Evolutionary conservation across 2,797 vertebrate species (phyloP).

Genomic region (Premnoplex brunnescens): DNA sequence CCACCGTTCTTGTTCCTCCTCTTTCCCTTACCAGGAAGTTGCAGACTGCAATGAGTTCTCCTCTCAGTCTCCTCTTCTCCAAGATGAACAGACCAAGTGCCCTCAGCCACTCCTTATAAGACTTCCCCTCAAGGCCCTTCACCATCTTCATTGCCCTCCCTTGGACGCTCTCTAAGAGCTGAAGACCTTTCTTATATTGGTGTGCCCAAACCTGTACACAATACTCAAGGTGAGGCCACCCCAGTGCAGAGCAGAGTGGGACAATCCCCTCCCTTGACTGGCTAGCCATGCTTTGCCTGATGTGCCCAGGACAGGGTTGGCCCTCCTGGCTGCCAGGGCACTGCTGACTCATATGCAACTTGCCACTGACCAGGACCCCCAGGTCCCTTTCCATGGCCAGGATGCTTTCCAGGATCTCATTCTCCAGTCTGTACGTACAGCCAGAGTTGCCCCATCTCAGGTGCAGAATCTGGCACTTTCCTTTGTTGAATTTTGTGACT

Average conservation of each 20-base stretch:
- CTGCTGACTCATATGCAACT: neutral
- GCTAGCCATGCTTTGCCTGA: neutral
- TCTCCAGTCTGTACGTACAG: neutral
- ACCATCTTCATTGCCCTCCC: neutral
- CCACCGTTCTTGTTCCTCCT: neutral
- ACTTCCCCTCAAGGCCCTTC: neutral
- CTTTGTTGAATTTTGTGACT: neutral
- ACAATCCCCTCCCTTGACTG: neutral
- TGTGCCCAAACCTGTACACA: neutral
- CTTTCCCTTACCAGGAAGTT: neutral
- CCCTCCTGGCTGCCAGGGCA: neutral
- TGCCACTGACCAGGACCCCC: neutral
- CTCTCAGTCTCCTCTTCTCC: neutral
- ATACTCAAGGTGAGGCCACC: neutral
- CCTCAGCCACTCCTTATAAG: neutral
- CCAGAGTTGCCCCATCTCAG: neutral
- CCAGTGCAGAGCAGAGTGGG: neutral
- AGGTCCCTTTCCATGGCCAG: neutral
- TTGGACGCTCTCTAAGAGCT: neutral
- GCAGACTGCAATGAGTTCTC: neutral
- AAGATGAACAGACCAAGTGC: neutral
- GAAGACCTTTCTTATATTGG: neutral
- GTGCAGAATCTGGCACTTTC: neutral
- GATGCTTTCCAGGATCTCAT: neutral
- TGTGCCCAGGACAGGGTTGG: neutral